Percentiles rank a stretch among this genome's conserved stretches.
These are phyloP conservation scores for Lepus timidus DNA, from an alignment of 2,113 vertebrate genomes.

Conservation along the genomic window DNA sequence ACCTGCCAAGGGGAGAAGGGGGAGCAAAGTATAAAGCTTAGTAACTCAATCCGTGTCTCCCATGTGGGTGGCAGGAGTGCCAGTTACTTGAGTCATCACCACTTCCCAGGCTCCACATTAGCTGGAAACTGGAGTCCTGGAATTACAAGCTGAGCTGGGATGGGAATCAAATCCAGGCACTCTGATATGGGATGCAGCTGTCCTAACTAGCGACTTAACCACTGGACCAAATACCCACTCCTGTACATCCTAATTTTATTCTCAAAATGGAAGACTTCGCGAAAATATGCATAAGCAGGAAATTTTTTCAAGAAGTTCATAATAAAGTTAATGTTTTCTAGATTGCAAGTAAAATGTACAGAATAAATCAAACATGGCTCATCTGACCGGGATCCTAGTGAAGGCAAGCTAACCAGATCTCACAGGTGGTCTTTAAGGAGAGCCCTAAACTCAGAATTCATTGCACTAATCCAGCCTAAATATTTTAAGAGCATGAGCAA, in stretches of 20 bases:
- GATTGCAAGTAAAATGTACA: conserved; percentile 36
- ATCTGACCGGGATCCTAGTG: background rate
- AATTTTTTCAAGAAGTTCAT: background rate
- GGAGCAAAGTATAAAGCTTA: too few species aligned
- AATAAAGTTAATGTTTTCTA: conserved; percentile 30
- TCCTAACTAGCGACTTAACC: too few species aligned
- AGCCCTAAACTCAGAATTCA: conserved; percentile 19
- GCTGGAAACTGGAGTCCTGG: too few species aligned
- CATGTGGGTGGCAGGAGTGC: too few species aligned
- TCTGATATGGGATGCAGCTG: too few species aligned
- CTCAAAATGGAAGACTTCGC: background rate
- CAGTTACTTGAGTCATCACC: too few species aligned
- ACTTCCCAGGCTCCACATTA: too few species aligned
- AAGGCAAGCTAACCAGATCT: background rate
- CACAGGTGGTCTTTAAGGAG: conserved; percentile 66
- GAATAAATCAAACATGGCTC: background rate
- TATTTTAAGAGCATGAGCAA: conserved; percentile 56
- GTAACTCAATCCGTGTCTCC: too few species aligned
- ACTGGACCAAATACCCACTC: too few species aligned
- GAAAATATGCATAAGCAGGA: background rate
- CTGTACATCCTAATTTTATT: background rate
- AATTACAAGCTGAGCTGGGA: too few species aligned
- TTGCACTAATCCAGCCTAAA: conserved; percentile 54
- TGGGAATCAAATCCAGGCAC: too few species aligned
- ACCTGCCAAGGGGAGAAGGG: too few species aligned